Evolutionary conservation across 2,113 vertebrate species (phyloP), one percentile per base, ranked within the genome.

Genomic region (Chelonoidis abingdonii): DNA sequence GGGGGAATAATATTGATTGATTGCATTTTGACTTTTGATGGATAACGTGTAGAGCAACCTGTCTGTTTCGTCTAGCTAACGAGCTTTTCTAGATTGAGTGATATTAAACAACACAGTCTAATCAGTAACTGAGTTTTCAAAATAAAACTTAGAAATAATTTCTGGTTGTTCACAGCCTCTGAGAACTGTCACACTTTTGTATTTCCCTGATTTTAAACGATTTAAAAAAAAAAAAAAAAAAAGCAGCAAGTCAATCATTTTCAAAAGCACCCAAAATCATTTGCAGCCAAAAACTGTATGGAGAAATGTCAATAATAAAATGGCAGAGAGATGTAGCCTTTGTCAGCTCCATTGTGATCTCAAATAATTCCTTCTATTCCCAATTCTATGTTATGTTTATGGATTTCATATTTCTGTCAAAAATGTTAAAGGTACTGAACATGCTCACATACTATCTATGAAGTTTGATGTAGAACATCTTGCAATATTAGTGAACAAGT

Each of bases 11-110:
- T 41, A 22, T 75, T 17, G 16, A 84, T 59, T 1, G 1, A 44
- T 88, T 88, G 13, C 11, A 50, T 92, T 93, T 92, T 93, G 65
- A 88, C 54, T 95, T 95, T 83, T 92, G 59, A 81, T 87, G 82
- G 87, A 57, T 57, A 93, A 95, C 38, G 78, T 44, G 19, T 10
- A 72, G 38, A 84, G 52, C 31, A 86, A 75, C 56, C 25, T 81
- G 29, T 80, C 13, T n/a, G 38, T 38, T 75, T 69, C 65, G 62
- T 76, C 25, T 90, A 56, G 47, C 76, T 11, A n/a, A 72, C 82
- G 35, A 93, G 11, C 4, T 92, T n/a, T 87, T 87, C 72, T 27
- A 52, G 41, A 62, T 12, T 41, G 35, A 54, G 3, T 10, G 21
- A 72, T 59, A 79, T 41, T 19, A 90, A 94, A 93, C 72, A 85